phyloP scores from a whole-genome alignment of 2,113 vertebrate genomes.

The Zosterops hypoxanthus region DNA sequence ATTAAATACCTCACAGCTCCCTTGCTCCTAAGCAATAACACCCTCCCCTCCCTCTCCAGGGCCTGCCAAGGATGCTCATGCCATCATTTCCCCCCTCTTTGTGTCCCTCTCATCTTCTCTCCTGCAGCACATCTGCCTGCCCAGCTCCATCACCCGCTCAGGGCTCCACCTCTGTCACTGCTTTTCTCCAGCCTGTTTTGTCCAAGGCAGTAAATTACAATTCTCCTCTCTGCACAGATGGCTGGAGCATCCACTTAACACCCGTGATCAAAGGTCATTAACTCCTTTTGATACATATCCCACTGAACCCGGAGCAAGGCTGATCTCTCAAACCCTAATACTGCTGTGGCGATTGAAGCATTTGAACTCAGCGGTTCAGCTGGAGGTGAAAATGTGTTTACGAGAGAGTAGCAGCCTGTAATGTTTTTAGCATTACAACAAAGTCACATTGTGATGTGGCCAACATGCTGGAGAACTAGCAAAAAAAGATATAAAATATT shows the following conservation, averaged over 20 bases:
- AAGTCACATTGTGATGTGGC: not conserved
- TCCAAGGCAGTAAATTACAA: not conserved
- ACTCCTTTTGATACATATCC: not conserved
- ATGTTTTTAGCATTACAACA: constrained; percentile 33
- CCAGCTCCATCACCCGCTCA: rapidly evolving
- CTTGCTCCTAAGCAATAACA: not conserved
- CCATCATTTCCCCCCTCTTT: no score
- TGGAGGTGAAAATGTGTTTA: constrained; percentile 37
- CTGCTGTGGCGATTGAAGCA: not conserved
- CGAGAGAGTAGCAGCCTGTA: not conserved
- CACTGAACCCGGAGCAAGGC: not conserved
- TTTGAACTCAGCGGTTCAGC: not conserved
- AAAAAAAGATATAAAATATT: not conserved
- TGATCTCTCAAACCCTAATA: not conserved
- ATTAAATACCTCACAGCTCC: not conserved
- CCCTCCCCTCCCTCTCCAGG: not conserved
- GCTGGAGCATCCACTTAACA: not conserved
- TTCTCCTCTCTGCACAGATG: not conserved
- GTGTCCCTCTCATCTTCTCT: not conserved
- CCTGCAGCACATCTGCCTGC: not conserved
- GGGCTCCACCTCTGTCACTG: not conserved
- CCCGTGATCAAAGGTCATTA: not conserved
- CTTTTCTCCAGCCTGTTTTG: not conserved
- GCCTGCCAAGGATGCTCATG: not conserved
- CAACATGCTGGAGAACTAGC: not conserved